Conservation (phyloP, 2,113 vertebrate species). For the Tragulus kanchil region DNA sequence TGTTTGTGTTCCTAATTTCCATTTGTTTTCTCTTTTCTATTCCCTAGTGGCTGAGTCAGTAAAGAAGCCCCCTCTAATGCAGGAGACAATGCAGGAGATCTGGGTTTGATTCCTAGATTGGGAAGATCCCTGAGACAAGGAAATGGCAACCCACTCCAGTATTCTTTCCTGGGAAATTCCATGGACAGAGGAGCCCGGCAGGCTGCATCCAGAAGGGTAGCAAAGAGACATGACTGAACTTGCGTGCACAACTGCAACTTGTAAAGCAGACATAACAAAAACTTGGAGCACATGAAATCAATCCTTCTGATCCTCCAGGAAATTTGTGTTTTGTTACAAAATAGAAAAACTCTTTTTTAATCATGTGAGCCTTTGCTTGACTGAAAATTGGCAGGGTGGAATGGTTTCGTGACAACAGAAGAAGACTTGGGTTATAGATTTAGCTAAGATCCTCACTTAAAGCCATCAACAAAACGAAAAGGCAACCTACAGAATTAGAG, state of each 20-base stretch:
- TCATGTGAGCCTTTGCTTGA: neutral
- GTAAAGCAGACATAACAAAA: neutral
- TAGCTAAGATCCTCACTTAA: neutral
- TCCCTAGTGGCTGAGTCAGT: neutral
- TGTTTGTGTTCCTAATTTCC: neutral
- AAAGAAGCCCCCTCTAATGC: neutral
- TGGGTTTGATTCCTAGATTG: neutral
- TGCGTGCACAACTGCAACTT: neutral
- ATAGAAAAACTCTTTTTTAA: conserved; percentile 28
- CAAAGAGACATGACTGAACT: neutral
- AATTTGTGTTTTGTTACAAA: neutral
- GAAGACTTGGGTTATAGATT: conserved; percentile 3
- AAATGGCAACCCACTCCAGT: neutral
- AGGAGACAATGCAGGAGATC: neutral
- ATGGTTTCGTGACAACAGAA: neutral
- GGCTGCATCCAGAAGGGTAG: neutral
- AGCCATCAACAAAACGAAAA: neutral
- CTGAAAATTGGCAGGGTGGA: neutral
- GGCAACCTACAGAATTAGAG: neutral
- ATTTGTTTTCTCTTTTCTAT: neutral
- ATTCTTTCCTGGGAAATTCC: neutral
- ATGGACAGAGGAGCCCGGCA: neutral
- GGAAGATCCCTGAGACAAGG: neutral
- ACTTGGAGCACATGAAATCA: neutral
- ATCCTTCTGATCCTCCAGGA: neutral